Evolutionary conservation across 1,140 invertebrate species (phyloP).

Genomic region (Bombus polaris): DNA sequence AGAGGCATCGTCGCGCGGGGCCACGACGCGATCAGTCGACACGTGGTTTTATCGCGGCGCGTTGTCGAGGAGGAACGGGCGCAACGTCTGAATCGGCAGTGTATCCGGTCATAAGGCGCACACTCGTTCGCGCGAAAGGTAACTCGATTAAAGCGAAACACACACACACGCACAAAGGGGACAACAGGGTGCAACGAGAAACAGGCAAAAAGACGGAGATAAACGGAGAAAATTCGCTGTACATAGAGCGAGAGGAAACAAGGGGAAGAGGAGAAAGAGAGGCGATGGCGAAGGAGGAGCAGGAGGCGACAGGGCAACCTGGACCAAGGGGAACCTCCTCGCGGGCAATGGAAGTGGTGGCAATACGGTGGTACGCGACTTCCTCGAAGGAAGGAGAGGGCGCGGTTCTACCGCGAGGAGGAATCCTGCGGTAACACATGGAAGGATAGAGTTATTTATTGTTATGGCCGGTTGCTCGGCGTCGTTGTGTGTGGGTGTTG

Average conservation of each 20-base stretch:
- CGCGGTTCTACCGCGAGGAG: conserved; percentile 72
- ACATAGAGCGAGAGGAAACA: not conserved
- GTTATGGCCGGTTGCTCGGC: conserved; percentile 77
- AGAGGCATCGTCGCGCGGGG: not conserved
- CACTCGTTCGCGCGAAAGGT: conserved; percentile 55
- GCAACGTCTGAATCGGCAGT: conserved; percentile 59
- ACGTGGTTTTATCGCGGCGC: conserved; percentile 51
- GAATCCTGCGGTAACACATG: conserved; percentile 78
- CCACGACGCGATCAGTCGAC: conserved; percentile 24
- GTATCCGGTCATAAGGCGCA: conserved; percentile 67
- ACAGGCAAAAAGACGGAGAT: not conserved
- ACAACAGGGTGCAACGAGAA: not conserved
- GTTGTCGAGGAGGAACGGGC: not conserved
- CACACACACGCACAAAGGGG: not conserved
- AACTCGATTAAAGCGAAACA: conserved; percentile 67
- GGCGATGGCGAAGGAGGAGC: not conserved
- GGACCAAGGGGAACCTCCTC: conserved; percentile 36
- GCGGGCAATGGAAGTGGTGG: conserved; percentile 64
- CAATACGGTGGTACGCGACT: conserved; percentile 70
- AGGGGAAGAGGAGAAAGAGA: not conserved
- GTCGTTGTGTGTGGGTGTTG: conserved; percentile 79
- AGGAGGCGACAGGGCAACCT: conserved; percentile 23
- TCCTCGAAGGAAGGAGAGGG: conserved; percentile 68
- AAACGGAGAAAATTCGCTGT: not conserved
- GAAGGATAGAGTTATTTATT: conserved; percentile 82